These are phyloP conservation scores for Varroa destructor DNA, from an alignment of 1,140 invertebrate genomes.

Conservation along the genomic window DNA sequence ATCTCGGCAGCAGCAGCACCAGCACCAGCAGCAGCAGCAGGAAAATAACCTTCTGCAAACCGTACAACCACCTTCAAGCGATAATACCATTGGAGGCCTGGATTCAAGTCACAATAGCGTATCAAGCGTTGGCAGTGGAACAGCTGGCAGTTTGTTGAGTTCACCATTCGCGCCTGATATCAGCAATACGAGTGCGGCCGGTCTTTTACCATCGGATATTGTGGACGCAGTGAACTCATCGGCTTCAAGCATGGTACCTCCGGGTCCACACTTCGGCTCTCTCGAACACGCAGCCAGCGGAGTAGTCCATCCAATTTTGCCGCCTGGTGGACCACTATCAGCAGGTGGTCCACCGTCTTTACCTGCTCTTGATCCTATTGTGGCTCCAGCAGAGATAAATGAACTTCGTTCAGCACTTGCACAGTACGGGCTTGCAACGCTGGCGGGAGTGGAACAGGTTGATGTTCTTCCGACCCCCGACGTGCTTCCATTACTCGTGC, in stretches of 20 bases:
- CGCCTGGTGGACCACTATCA: neutral
- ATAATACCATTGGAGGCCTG: neutral
- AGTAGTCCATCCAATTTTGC: neutral
- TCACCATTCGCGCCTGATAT: neutral
- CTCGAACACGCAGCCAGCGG: neutral
- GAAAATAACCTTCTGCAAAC: too few species aligned
- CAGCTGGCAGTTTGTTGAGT: neutral
- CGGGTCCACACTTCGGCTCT: constrained; percentile 3
- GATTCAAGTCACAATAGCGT: neutral
- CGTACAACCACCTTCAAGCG: neutral
- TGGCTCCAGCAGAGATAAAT: neutral
- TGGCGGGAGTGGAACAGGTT: constrained; percentile 32
- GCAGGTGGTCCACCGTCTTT: neutral
- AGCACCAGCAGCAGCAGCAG: too few species aligned
- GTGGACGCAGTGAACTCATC: constrained; percentile 15
- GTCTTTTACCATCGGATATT: constrained; percentile 6
- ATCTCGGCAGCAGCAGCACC: too few species aligned
- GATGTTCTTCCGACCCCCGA: constrained; percentile 8
- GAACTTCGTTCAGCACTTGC: constrained; percentile 30
- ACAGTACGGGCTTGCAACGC: constrained; percentile 34
- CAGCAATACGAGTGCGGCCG: constrained; percentile 12
- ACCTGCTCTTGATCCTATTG: neutral
- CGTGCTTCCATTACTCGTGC: constrained; percentile 46
- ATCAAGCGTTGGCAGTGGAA: too few species aligned
- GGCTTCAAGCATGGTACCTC: neutral